Conservation (phyloP, 2,888 invertebrate genomes). For the Alentia gelatinosa region DNA sequence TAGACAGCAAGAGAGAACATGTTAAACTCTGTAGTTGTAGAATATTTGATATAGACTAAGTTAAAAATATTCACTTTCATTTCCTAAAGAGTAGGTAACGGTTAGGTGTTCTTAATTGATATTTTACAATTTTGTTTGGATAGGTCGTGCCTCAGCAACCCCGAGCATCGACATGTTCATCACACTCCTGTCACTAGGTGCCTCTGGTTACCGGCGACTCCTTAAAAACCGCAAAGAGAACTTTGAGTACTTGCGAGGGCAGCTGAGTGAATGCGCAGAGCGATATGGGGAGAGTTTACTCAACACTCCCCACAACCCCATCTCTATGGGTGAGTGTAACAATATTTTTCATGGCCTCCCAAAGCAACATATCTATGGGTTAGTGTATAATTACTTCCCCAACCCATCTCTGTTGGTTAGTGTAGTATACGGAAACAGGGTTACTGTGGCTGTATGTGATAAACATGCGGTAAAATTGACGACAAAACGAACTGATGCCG, state of each 20-base stretch:
- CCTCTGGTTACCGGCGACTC: constrained; percentile 84
- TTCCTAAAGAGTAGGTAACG: too few relatives aligned
- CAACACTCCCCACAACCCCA: constrained; percentile 85
- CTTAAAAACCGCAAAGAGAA: constrained; percentile 84
- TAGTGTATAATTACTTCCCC: background rate
- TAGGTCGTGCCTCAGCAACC: constrained; percentile 87
- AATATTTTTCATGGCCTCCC: constrained; percentile 75
- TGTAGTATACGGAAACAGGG: too few relatives aligned
- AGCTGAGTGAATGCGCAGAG: constrained; percentile 83
- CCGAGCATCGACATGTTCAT: constrained; percentile 89
- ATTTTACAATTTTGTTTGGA: too few relatives aligned
- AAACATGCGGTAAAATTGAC: too few relatives aligned
- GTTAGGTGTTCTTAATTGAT: too few relatives aligned
- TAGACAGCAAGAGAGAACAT: too few relatives aligned
- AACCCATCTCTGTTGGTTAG: background rate
- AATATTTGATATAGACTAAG: too few relatives aligned
- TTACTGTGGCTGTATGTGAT: too few relatives aligned
- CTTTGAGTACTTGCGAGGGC: constrained; percentile 84
- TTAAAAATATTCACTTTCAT: too few relatives aligned
- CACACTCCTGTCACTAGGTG: constrained; percentile 87
- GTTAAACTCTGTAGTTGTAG: too few relatives aligned
- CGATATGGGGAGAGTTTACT: constrained; percentile 84
- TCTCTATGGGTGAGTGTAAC: constrained; percentile 86
- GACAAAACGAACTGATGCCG: too few relatives aligned
- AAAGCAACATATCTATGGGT: background rate